Base-by-base conservation (phyloP, 2,113 vertebrate genomes). In the Lycaon pictus region DNA sequence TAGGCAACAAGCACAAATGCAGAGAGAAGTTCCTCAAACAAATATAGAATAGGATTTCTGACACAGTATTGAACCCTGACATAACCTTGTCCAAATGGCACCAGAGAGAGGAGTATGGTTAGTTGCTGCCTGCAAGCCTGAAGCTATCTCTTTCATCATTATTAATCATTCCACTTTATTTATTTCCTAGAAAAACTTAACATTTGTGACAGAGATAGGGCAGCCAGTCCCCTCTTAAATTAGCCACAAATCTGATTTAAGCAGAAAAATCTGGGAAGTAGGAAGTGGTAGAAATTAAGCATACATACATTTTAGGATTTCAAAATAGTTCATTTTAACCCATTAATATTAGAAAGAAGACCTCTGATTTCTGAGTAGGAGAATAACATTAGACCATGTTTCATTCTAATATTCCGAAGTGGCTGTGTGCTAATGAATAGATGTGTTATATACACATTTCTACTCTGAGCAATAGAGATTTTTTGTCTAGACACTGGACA, bases 221-320 rank as follows among this genome's bases (percentile, higher is more conserved):
- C 51, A 90, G 83, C 12, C 29, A 63, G 67, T 63, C 12, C 86
- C 74, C 60, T 95, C 82, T 82, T 77, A 96, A 77, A 29, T 60
- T 92, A 86, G n/a, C 15, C 65, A 80, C 63, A 53, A 56, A 90
- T 79, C 67, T 80, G 84, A 95, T 74, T 89, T 65, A 88, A 91
- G 82, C 27, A 79, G 71, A 97, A 79, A 89, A 89, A 82, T 84
- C 79, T 96, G 86, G 48, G 69, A 94, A 83, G 82, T 56, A 88
- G 77, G 25, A 83, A 69, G 90, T 89, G 82, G 71, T 51, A 87
- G 83, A 96, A 87, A 83, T 55, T 20, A 60, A 22, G 35, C 60
- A 56, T 23, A 63, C 2, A 51, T 16, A 19, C n/a, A 86, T 55
- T 43, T 60, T 72, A 72, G 81, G 10, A 95, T 88, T 71, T 89